These are phyloP conservation scores for Cantharis rustica DNA, from an alignment of 2,888 invertebrate genomes.

Conservation along the genomic window DNA sequence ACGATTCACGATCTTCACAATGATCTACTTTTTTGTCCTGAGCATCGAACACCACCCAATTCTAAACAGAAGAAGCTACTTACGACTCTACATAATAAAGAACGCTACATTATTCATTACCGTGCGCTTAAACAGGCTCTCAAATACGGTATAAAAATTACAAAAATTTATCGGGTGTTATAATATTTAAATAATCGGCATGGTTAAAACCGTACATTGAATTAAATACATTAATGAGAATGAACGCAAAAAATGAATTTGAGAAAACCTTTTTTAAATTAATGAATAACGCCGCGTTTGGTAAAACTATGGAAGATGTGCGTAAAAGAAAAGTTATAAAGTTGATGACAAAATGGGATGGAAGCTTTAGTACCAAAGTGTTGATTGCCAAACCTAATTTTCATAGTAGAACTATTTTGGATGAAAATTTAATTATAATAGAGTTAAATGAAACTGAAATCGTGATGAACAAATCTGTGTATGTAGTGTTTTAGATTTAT, in stretches of 20 bases:
- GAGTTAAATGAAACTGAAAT: constrained; percentile 20
- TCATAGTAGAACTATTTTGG: constrained; percentile 29
- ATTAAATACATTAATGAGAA: constrained; percentile 46
- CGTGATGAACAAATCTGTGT: constrained; percentile 39
- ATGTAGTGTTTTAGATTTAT: constrained; percentile 40
- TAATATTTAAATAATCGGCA: constrained; percentile 47
- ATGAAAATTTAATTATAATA: constrained; percentile 19
- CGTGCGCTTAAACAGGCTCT: constrained; percentile 39
- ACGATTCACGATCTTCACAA: constrained; percentile 45
- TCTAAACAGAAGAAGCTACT: constrained; percentile 35
- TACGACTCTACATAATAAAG: constrained; percentile 36
- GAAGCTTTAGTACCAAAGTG: constrained; percentile 42
- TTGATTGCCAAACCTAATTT: constrained; percentile 34
- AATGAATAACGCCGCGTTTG: constrained; percentile 44
- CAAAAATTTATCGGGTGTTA: constrained; percentile 42
- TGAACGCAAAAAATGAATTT: constrained; percentile 27
- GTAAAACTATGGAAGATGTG: constrained; percentile 50
- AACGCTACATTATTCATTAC: constrained; percentile 41
- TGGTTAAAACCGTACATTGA: constrained; percentile 50
- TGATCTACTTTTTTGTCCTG: constrained; percentile 37
- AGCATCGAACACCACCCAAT: constrained; percentile 30
- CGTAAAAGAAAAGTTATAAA: constrained; percentile 44
- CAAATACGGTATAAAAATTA: constrained; percentile 35
- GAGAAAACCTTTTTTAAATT: constrained; percentile 42
- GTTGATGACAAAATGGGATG: constrained; percentile 30